Conservation (phyloP, 2,888 invertebrate species). For the Macrophya annulata region DNA sequence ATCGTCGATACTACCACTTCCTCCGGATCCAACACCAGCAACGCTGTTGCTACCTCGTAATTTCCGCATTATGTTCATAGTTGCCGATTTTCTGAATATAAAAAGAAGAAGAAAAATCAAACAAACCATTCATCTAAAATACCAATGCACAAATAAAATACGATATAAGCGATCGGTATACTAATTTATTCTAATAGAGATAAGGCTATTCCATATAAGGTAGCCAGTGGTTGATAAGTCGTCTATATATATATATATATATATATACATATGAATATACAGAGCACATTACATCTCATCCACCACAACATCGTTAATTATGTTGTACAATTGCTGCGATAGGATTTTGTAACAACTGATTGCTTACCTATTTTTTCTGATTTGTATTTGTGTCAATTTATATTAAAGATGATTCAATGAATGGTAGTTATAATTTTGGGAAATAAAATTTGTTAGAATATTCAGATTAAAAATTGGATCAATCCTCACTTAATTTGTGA, state of each 20-base stretch:
- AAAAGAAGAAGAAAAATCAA: neutral
- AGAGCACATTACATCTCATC: neutral
- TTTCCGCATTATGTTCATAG: conserved; percentile 96
- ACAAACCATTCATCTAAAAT: neutral
- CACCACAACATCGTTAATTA: neutral
- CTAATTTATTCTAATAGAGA: neutral
- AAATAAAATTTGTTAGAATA: neutral
- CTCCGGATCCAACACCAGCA: conserved; percentile 80
- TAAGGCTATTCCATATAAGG: neutral
- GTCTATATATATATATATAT: neutral
- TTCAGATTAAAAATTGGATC: neutral
- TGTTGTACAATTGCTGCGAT: neutral
- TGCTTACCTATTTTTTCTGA: neutral
- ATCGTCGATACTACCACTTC: conserved; percentile 81
- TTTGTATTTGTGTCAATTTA: neutral
- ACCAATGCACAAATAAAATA: neutral
- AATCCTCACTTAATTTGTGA: neutral
- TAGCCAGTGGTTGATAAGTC: neutral
- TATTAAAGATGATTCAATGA: neutral
- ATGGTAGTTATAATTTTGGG: neutral
- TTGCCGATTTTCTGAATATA: conserved; percentile 61
- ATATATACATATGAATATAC: neutral
- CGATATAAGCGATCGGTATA: neutral
- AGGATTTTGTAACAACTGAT: neutral
- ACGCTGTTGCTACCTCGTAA: conserved; percentile 84